Base-by-base conservation (phyloP, 2,797 vertebrate genomes). In the Trichosurus vulpecula region DNA sequence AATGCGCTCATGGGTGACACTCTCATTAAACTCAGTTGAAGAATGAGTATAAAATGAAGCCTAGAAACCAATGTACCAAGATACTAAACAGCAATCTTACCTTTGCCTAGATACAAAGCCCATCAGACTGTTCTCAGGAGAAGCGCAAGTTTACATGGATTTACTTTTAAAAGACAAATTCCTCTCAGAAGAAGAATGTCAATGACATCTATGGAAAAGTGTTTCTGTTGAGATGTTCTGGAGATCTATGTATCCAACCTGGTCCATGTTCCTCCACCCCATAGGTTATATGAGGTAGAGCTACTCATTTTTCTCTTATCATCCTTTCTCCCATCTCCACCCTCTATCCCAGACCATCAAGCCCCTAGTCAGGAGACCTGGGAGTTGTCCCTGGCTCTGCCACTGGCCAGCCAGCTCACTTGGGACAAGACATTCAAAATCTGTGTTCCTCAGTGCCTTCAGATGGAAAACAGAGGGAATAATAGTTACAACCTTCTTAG, bases 281-380 rank as follows among this genome's bases (percentile, higher is more conserved):
- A 29, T 6, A 51, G 31, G 47, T n/a, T 8, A 10, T 52, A 90
- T 29, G 2, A 3, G 27, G n/a, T 58, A 47, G 91, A 14, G 12
- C 41, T n/a, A 19, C 19, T 29, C 51, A 0, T 0, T 11, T 81
- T 57, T 81, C 51, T 91, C 29, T 0, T 41, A 29, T 4, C 19
- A 22, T n/a, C 29, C 61, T 31, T 52, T 54, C 47, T 47, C 16
- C 4, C 52, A n/a, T 52, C 29, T 1, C 12, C 11, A 4, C 27
- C 81, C 22, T 14, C 2, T 54, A 52, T 35, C 3, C 8, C 0
- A 29, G 0, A 3, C 91, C 56, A 57, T 47, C 8, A 0, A 51
- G 1, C 3, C 56, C 66, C 57, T 81, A 47, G 41, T 47, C 19
- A 47, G 8, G 22, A 81, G 19, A 81, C 41, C 74, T 53, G 19